These are phyloP conservation scores for Microtus ochrogaster DNA, from an alignment of 2,113 vertebrate species.

Conservation along the genomic window DNA sequence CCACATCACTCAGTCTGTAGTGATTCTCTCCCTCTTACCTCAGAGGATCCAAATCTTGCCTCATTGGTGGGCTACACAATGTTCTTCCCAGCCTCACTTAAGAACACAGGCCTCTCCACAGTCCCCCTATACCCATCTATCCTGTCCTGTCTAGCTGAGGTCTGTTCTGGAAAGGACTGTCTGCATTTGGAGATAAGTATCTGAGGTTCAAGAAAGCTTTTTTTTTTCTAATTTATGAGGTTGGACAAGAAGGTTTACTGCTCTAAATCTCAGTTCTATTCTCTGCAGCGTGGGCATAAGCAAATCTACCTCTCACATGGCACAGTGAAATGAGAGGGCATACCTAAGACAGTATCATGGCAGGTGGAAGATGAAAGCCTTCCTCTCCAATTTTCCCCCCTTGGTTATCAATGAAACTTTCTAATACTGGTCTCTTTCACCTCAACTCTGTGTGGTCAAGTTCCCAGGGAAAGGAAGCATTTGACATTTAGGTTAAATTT, in stretches of 20 bases:
- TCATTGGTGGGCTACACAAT: rapidly evolving
- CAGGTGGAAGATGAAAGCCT: neutral
- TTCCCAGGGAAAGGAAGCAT: neutral
- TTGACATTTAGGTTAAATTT: conserved; percentile 52
- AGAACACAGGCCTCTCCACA: neutral
- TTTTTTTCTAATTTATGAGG: neutral
- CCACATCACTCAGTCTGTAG: neutral
- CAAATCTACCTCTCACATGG: neutral
- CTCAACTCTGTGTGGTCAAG: neutral
- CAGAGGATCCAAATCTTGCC: neutral
- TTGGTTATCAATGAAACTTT: neutral
- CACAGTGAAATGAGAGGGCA: neutral
- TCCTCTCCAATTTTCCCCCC: neutral
- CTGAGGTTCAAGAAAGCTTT: neutral
- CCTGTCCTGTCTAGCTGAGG: neutral
- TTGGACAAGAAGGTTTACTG: neutral
- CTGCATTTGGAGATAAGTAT: neutral
- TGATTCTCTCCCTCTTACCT: neutral
- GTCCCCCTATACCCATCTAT: neutral
- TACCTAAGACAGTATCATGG: neutral
- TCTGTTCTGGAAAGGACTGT: neutral
- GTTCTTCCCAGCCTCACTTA: neutral
- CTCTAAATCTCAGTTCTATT: neutral
- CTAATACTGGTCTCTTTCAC: neutral
- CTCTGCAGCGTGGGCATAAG: neutral